Base-by-base conservation (phyloP, 2,113 vertebrate genomes). In the Acanthochromis polyacanthus region DNA sequence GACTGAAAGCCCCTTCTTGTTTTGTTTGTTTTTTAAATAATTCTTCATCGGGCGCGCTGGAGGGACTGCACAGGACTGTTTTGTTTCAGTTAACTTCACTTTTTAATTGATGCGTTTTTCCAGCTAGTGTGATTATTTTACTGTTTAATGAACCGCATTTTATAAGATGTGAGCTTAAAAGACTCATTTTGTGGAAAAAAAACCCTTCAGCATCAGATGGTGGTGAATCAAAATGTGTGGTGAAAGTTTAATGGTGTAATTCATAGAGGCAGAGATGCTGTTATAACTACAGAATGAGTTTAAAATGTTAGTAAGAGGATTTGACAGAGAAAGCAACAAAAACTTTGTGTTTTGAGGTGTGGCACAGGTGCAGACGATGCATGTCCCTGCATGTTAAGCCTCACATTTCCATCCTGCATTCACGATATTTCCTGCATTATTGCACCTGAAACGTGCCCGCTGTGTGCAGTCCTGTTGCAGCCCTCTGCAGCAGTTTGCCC, bases 21-120 rank as follows among this genome's bases (percentile, higher is more conserved):
- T 32, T 25, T 17, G 19, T 32, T 50, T 10, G 5, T 23, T 52
- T 32, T 59, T 20, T 15, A 3, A 4, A 19, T 48, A 17, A 17
- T 20, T 20, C 16, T 19, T 20, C 20, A 16, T 51, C 36, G 52
- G 52, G 46, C 55, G 32, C 36, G 15, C n/a, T 40, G 16, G 19
- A 60, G 16, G 25, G 50, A 53, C 53, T 74, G 45, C 40, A 71
- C 32, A 60, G 70, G 51, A 71, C 56, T 5, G 0, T 32, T 74
- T 38, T 28, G 22, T 16, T 32, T n/a, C 57, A n/a, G 6, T n/a
- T 8, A 8, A 36, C 19, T 43, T 12, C 40, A 15, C 15, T 14
- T 17, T 17, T 48, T 17, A 10, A n/a, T n/a, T 51, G 17, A 4
- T n/a, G 17, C 48, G 20, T 51, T 51, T n/a, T 51, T 51, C 48